A percentile compares a stretch with the other conserved stretches of the same genome.
phyloP scores from a whole-genome alignment of 2,113 vertebrate genomes.

The Burhinus oedicnemus region DNA sequence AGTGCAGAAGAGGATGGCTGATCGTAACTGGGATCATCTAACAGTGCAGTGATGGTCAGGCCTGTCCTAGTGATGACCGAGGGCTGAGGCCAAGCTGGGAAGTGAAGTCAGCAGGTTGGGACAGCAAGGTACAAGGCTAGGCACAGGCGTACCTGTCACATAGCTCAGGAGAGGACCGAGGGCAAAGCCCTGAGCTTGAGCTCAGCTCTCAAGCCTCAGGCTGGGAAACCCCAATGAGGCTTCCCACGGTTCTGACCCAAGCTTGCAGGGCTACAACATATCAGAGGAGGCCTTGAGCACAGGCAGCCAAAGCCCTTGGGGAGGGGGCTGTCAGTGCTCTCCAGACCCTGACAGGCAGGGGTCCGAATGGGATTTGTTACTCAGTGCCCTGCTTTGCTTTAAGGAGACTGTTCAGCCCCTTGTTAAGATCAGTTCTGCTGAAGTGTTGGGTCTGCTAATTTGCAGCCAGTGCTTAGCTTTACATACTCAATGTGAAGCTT shows the following conservation, averaged over 20 bases:
- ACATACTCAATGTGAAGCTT: background rate
- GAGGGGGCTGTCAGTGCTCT: background rate
- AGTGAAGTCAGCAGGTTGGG: background rate
- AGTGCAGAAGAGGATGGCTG: background rate
- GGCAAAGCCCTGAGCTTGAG: background rate
- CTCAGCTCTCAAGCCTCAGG: background rate
- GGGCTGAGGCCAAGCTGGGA: background rate
- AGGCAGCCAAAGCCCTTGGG: background rate
- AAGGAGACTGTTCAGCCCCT: background rate
- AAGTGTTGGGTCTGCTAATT: background rate
- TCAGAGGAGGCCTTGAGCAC: background rate
- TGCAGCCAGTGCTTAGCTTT: background rate
- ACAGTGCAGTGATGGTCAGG: background rate
- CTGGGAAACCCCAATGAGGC: background rate
- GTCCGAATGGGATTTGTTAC: background rate
- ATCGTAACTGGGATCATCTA: background rate
- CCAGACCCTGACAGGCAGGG: background rate
- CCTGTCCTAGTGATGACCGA: background rate
- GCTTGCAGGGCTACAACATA: background rate
- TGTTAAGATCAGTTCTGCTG: background rate
- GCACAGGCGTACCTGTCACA: fast-evolving
- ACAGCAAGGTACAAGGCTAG: background rate
- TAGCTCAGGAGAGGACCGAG: background rate
- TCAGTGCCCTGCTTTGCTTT: background rate
- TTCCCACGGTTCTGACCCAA: background rate